Percentiles rank a stretch among this genome's conserved stretches.
These are phyloP conservation scores for Hydropsyche betteni DNA, from an alignment of 2,888 invertebrate genomes.

Conservation along the genomic window DNA sequence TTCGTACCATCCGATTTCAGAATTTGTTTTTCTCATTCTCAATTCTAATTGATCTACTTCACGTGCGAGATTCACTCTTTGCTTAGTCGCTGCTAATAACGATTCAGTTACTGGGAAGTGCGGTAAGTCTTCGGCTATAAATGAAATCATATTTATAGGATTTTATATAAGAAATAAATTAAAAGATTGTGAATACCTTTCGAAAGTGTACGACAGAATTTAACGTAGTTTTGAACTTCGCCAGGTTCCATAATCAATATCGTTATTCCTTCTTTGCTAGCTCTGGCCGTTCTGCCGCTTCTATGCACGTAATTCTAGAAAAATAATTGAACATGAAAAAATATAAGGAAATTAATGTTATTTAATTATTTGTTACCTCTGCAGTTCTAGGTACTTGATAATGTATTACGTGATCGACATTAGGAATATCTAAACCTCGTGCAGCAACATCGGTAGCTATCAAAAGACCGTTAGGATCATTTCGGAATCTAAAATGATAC, in stretches of 20 bases:
- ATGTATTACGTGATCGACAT: conserved; percentile 94
- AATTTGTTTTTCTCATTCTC: conserved; percentile 69
- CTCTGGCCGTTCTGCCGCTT: conserved; percentile 95
- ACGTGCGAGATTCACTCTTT: conserved; percentile 79
- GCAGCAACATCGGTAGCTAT: conserved; percentile 98
- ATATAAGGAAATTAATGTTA: neutral
- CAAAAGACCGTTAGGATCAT: conserved; percentile 76
- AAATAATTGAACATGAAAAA: conserved; percentile 36
- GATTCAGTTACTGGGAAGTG: conserved; percentile 79
- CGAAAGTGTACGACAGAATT: conserved; percentile 84
- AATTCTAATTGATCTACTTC: conserved; percentile 82
- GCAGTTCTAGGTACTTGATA: conserved; percentile 94
- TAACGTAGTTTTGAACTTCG: conserved; percentile 81
- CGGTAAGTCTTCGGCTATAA: conserved; percentile 81
- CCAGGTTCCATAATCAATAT: conserved; percentile 90
- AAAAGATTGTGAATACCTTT: conserved; percentile 68
- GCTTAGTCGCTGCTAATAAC: conserved; percentile 69
- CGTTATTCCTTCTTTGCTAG: conserved; percentile 87
- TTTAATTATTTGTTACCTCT: conserved; percentile 66
- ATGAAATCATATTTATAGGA: neutral
- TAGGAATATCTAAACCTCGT: conserved; percentile 93
- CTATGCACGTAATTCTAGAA: conserved; percentile 91
- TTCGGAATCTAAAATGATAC: conserved; percentile 70
- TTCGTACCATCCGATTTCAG: conserved; percentile 85
- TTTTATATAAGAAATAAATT: neutral